Evolutionary conservation across 2,888 invertebrate species (phyloP), one percentile per base, ranked within the genome.

Genomic region (Barypeithes pellucidus): DNA sequence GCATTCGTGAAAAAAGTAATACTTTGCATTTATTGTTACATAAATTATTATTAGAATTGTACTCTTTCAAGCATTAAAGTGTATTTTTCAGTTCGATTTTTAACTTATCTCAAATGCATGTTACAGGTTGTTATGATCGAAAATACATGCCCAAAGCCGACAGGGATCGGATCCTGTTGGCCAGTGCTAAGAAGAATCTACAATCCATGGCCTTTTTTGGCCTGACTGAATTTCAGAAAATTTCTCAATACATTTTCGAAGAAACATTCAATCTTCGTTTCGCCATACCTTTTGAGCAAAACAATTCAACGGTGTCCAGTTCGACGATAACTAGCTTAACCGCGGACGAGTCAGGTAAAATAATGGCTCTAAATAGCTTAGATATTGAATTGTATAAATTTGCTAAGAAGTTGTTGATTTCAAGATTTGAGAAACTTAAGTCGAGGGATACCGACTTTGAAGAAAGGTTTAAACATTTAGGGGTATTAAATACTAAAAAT

Each of bases 191-290:
- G 87, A 91, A 93, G 78, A 99, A 99, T 87, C 89, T 99, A 71
- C 93, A 94, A 75, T 93, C 94, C 60, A 96, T 99, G 96, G 95
- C 98, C 66, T 99, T 96, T 87, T 99, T 99, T 86, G 99, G 98
- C 77, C 90, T 99, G 76, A 97, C 98, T 7, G 99, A 99, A 87
- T 92, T 92, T 87, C 98, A 99, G 88, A 94, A 94, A 90, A 94
- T 94, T 80, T 85, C 95, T 29, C 97, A 97, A 85, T 96, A 96
- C 86, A 93, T 97, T 79, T 98, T 98, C 85, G 97, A 98, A 84
- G 95, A 95, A 87, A 96, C 95, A 14, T 98, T 98, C 85, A 95
- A 95, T 85, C 89, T 97, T 82, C 90, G 95, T 75, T 97, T 96
- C 86, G 94, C 94, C 75, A 92, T 95, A 81, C 94, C 95, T 63